A percentile compares a stretch with the other conserved stretches of the same genome.
Conservation (phyloP, 2,888 invertebrate species). For the Tortrix viridana region DNA sequence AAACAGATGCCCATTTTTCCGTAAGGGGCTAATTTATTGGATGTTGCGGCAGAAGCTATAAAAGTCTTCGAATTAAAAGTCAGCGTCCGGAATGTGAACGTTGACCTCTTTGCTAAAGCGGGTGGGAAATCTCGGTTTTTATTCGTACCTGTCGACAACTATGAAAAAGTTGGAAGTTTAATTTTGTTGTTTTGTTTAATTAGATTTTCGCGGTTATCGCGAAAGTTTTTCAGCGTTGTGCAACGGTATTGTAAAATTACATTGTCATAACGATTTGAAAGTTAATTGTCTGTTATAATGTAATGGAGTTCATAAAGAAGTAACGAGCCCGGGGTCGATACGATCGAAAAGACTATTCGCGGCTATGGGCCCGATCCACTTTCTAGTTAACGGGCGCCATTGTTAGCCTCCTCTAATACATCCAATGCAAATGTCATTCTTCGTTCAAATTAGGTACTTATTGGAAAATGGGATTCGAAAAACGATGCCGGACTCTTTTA, state of each 20-base stretch:
- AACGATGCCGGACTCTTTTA: neutral
- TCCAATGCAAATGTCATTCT: conserved; percentile 69
- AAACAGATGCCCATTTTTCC: conserved; percentile 80
- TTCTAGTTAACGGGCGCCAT: conserved; percentile 74
- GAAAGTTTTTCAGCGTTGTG: conserved; percentile 18
- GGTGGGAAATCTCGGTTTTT: conserved; percentile 47
- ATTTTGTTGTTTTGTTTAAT: conserved; percentile 33
- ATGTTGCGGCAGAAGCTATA: conserved; percentile 71
- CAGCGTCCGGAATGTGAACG: conserved; percentile 61
- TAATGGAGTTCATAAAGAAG: conserved; percentile 55
- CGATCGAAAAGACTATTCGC: conserved; percentile 73
- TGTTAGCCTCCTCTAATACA: conserved; percentile 73
- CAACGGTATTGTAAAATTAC: conserved; percentile 45
- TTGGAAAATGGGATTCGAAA: conserved; percentile 40
- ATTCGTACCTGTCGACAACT: conserved; percentile 41
- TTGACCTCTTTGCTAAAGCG: conserved; percentile 58
- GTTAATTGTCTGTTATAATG: conserved; percentile 37
- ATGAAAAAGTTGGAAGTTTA: conserved; percentile 35
- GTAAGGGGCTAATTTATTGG: conserved; percentile 78
- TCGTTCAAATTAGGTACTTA: conserved; percentile 53
- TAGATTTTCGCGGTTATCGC: conserved; percentile 33
- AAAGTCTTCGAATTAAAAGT: conserved; percentile 73
- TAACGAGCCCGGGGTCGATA: conserved; percentile 73
- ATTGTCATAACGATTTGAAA: conserved; percentile 69
- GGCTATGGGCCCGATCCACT: conserved; percentile 68